A percentile compares a stretch with the other conserved stretches of the same genome.
Conservation (phyloP, 2,113 vertebrate species). For the Orientallactaga bullata region DNA sequence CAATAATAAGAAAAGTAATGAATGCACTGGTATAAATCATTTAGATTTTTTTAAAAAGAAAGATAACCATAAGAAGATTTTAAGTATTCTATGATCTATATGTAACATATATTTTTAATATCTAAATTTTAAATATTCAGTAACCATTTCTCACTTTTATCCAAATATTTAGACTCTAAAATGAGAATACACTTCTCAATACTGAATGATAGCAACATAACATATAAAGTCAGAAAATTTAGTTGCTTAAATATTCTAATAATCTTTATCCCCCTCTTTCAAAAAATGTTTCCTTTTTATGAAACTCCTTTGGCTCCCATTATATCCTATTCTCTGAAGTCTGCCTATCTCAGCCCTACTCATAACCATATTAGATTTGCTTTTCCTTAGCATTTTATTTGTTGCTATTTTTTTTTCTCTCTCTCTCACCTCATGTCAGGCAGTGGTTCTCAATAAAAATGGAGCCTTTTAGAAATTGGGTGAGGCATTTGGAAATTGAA, state of each 20-base stretch:
- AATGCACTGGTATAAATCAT: neutral
- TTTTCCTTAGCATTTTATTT: neutral
- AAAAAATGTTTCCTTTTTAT: conserved; percentile 15
- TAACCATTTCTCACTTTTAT: neutral
- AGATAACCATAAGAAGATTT: neutral
- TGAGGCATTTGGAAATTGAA: neutral
- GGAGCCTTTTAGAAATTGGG: neutral
- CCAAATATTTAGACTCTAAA: neutral
- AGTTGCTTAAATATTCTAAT: neutral
- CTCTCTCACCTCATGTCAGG: neutral
- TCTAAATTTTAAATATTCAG: neutral
- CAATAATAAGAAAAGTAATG: too few relatives aligned
- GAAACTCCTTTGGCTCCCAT: neutral
- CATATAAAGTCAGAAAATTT: neutral
- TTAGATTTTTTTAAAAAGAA: neutral
- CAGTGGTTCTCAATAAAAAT: neutral
- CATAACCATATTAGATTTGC: neutral
- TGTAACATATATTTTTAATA: conserved; percentile 32
- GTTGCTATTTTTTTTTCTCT: neutral
- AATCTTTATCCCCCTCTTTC: neutral
- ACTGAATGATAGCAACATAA: neutral
- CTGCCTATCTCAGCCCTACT: neutral
- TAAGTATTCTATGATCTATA: neutral
- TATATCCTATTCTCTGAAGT: neutral
- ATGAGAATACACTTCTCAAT: neutral